Base-by-base conservation (phyloP, 2,888 invertebrate genomes). In the Pseudococcus viburni region DNA sequence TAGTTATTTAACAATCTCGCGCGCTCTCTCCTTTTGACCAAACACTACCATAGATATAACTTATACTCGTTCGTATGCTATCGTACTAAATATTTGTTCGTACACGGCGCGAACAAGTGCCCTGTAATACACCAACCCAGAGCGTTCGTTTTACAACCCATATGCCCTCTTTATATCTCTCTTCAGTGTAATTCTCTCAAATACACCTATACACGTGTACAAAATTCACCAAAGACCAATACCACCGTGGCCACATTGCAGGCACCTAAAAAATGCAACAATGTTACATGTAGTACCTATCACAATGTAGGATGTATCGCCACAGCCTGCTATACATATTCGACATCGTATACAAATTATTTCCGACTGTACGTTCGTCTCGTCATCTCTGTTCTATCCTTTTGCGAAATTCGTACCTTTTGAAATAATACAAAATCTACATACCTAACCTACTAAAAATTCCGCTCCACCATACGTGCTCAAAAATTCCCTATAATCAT, bases 1-100 rank as follows among this genome's bases (percentile, higher is more conserved):
- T 80, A 80, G 80, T 33, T 42, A 80, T 42, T 80, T 80, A 80
- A 80, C 80, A 15, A 12, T 26, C 51, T 51, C 51, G 51, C 51
- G 51, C 51, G 12, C 17, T 51, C 51, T 51, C 51, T 51, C 51
- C 12, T 51, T 51, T 51, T 51, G 51, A 51, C 51, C 51, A 51
- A 51, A 51, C 17, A 17, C 51, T 51, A 51, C 51, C 5, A 33
- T 33, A 33, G 26, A 33, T 33, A 51, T 51, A 51, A 51, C 17
- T 12, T 17, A 17, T 15, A 51, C 26, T 33, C 26, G 26, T 33
- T 33, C 26, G 26, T 1, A 33, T 33, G 3, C 26, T 3, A 33
- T 33, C 26, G 26, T 33, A 3, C 26, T 33, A 33, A 33, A 33
- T 33, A 33, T 33, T 33, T 33, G 26, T 33, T 33, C 26, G 26